Evolutionary conservation across 2,888 invertebrate genomes (phyloP).

Genomic region (Leptopilina myrica): DNA sequence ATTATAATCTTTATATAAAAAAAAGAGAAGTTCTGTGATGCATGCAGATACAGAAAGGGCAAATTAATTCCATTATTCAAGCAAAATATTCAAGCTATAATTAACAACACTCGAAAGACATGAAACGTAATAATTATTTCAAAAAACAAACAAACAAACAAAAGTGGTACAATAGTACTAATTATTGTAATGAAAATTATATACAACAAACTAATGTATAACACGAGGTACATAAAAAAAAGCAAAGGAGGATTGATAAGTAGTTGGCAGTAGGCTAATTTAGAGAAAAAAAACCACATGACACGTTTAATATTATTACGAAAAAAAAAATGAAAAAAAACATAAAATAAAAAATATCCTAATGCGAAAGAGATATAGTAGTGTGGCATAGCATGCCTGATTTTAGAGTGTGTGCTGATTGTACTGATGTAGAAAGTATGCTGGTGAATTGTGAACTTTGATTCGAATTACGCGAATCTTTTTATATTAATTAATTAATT

Average conservation of each 20-base stretch:
- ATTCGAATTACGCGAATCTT: constrained; percentile 49
- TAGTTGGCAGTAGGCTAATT: constrained; percentile 73
- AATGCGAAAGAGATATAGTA: constrained; percentile 71
- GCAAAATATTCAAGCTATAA: constrained; percentile 55
- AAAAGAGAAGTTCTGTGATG: constrained; percentile 47
- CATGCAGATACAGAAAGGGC: constrained; percentile 45
- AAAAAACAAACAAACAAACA: constrained; percentile 54
- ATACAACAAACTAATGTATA: constrained; percentile 72
- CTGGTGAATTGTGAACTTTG: constrained; percentile 53
- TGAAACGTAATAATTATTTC: constrained; percentile 58
- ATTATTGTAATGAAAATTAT: constrained; percentile 71
- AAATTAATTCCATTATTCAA: constrained; percentile 54
- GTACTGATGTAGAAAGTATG: constrained; percentile 69
- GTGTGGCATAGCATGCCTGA: constrained; percentile 71
- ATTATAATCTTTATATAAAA: constrained; percentile 39
- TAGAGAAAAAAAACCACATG: constrained; percentile 65
- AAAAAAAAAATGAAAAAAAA: constrained; percentile 58
- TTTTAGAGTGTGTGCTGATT: constrained; percentile 70
- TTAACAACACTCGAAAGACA: constrained; percentile 56
- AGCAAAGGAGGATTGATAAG: constrained; percentile 60
- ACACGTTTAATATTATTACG: constrained; percentile 67
- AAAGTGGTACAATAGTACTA: constrained; percentile 67
- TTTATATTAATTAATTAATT: constrained; percentile 28
- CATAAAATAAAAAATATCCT: constrained; percentile 68
- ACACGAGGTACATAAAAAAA: constrained; percentile 58